A percentile compares a stretch with the other conserved stretches of the same genome.
Evolutionary conservation across 2,797 vertebrate species (phyloP).

Genomic region (Natrix natrix): DNA sequence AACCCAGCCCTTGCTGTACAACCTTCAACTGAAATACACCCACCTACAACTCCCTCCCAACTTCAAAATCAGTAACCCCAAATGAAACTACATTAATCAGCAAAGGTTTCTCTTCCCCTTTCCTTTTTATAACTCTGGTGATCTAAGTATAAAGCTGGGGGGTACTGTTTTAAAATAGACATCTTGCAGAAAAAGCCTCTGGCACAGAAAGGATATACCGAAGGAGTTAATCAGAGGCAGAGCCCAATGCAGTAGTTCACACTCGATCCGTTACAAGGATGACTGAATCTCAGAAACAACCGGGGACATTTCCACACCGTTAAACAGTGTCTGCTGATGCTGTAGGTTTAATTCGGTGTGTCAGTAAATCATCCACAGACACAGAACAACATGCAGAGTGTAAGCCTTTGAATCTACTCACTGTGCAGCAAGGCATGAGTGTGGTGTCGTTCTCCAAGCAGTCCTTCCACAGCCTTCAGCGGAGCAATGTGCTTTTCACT

Average conservation of each 20-base stretch:
- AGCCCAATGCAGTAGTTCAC: conserved; percentile 43
- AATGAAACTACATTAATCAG: conserved; percentile 41
- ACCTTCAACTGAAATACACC: not conserved
- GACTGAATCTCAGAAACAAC: conserved; percentile 50
- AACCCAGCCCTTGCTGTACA: conserved; percentile 44
- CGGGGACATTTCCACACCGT: conserved; percentile 52
- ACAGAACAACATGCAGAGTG: not conserved
- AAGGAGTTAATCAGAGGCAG: conserved; percentile 36
- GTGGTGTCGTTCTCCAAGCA: conserved; percentile 7
- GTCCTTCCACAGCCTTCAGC: conserved; percentile 53
- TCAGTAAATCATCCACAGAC: conserved; percentile 11
- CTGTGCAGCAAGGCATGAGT: conserved; percentile 75
- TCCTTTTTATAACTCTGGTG: not conserved
- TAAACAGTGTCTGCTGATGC: conserved; percentile 41
- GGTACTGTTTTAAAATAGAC: conserved; percentile 40
- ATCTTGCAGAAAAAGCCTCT: conserved; percentile 53
- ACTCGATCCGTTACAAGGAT: conserved; percentile 50
- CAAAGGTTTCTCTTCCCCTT: conserved; percentile 12
- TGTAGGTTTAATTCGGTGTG: conserved; percentile 44
- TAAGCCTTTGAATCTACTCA: conserved; percentile 58
- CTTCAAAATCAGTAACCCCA: conserved; percentile 52
- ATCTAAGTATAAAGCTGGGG: conserved; percentile 4
- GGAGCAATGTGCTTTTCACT: conserved; percentile 60
- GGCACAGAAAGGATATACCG: conserved; percentile 39
- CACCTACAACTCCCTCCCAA: conserved; percentile 25